Evolutionary conservation across 2,888 invertebrate species (phyloP).

Genomic region (Chrysolina haemoptera): DNA sequence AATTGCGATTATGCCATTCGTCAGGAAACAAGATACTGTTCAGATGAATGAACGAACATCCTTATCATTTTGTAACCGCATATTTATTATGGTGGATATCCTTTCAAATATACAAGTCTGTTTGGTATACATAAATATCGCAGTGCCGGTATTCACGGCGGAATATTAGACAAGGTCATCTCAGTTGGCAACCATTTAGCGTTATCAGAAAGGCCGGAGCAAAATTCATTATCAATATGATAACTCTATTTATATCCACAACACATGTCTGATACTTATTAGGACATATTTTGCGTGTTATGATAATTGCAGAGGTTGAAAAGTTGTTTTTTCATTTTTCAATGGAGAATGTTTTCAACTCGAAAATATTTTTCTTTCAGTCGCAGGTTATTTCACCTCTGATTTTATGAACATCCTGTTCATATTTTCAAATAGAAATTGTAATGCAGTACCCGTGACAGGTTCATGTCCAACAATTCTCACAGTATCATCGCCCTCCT

Average conservation of each 20-base stretch:
- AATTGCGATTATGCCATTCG: not conserved
- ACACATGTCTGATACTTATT: no score
- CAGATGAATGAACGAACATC: not conserved
- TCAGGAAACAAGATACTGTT: not conserved
- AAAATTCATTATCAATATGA: not conserved
- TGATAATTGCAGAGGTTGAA: no score
- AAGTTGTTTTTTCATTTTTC: no score
- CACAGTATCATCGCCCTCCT: no score
- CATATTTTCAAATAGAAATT: no score
- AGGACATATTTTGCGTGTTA: no score
- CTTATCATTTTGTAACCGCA: constrained; percentile 8
- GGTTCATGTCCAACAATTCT: no score
- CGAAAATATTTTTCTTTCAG: no score
- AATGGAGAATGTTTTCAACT: no score
- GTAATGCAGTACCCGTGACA: no score
- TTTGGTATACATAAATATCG: not conserved
- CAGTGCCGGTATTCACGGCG: not conserved
- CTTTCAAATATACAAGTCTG: not conserved
- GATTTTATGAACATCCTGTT: no score
- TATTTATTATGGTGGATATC: not conserved
- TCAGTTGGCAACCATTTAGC: not conserved
- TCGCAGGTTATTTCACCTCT: no score
- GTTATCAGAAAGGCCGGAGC: not conserved
- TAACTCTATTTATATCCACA: not conserved
- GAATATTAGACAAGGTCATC: constrained; percentile 23